Conservation (phyloP, 2,113 vertebrate species). For the Poeciliopsis prolifica region DNA sequence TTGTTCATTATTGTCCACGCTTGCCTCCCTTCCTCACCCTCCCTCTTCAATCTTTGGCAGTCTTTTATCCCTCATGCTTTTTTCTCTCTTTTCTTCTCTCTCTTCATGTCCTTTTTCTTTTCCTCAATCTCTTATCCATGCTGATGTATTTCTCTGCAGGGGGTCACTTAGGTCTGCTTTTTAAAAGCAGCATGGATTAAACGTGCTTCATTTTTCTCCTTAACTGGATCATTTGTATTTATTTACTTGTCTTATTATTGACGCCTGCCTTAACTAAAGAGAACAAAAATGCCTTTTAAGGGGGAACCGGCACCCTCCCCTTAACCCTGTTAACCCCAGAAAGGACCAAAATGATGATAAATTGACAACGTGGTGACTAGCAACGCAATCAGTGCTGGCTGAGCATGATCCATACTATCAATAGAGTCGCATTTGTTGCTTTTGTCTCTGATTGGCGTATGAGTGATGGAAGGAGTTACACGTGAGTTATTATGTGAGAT, state of each 20-base stretch:
- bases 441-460: background rate
- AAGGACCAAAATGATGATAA: constrained; percentile 81
- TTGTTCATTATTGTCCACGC: constrained; percentile 40
- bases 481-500: background rate
- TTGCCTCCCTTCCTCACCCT: constrained; percentile 4
- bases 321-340: constrained; percentile 80
- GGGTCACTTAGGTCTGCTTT: constrained; percentile 72
- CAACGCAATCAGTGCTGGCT: constrained; percentile 64
- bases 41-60: constrained; percentile 13
- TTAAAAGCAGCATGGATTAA: constrained; percentile 69
- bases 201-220: constrained; percentile 79
- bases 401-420: constrained; percentile 58
- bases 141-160: constrained; percentile 68
- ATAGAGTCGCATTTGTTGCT: constrained; percentile 22
- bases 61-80: constrained; percentile 31
- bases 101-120: constrained; percentile 2
- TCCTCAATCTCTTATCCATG: constrained; percentile 44
- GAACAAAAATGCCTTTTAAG: constrained; percentile 74
- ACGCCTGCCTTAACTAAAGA: constrained; percentile 72
- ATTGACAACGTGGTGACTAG: constrained; percentile 75
- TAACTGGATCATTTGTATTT: constrained; percentile 84
- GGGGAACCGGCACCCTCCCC: constrained; percentile 57
- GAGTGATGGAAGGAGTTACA: background rate
- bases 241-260: constrained; percentile 74
- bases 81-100: constrained; percentile 23